Percentiles rank a stretch among this genome's conserved stretches.
phyloP scores from a whole-genome alignment of 1,140 invertebrate genomes.

The Eumeta japonica region DNA sequence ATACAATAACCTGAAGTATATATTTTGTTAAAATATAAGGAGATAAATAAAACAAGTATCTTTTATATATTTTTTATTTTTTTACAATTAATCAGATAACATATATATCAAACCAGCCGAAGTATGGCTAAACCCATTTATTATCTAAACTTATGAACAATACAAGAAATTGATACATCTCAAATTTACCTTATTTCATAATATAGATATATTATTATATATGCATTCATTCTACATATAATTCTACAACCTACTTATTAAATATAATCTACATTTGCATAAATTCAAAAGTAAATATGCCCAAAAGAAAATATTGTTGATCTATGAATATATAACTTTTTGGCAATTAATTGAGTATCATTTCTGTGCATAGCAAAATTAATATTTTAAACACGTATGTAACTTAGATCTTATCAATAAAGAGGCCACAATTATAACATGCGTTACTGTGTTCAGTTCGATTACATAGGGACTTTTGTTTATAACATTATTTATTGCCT shows the following conservation, averaged over 20 bases:
- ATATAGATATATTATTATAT: slow-evolving; percentile 56
- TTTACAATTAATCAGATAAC: slow-evolving; percentile 58
- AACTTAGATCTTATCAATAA: slow-evolving; percentile 58
- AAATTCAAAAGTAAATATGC: slow-evolving; percentile 59
- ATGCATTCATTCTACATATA: slow-evolving; percentile 56
- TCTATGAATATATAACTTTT: slow-evolving; percentile 59
- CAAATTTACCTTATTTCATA: slow-evolving; percentile 56
- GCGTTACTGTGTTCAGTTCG: slow-evolving; percentile 57
- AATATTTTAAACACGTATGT: slow-evolving; percentile 53
- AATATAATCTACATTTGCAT: slow-evolving; percentile 54
- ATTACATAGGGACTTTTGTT: slow-evolving; percentile 57
- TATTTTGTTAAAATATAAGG: too few species aligned
- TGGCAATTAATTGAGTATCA: slow-evolving; percentile 59
- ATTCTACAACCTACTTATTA: slow-evolving; percentile 54
- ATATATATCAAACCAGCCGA: slow-evolving; percentile 58
- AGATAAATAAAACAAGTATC: slow-evolving; percentile 55
- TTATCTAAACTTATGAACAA: slow-evolving; percentile 58
- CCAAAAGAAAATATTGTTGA: slow-evolving; percentile 57
- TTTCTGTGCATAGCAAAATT: slow-evolving; percentile 58
- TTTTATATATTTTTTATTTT: slow-evolving; percentile 44
- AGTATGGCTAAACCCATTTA: slow-evolving; percentile 58
- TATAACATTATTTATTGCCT: slow-evolving; percentile 51
- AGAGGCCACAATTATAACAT: slow-evolving; percentile 58
- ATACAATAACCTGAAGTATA: too few species aligned
- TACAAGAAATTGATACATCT: slow-evolving; percentile 57